Conservation (phyloP, 2,888 invertebrate species). For the Leptinotarsa peninsularis region DNA sequence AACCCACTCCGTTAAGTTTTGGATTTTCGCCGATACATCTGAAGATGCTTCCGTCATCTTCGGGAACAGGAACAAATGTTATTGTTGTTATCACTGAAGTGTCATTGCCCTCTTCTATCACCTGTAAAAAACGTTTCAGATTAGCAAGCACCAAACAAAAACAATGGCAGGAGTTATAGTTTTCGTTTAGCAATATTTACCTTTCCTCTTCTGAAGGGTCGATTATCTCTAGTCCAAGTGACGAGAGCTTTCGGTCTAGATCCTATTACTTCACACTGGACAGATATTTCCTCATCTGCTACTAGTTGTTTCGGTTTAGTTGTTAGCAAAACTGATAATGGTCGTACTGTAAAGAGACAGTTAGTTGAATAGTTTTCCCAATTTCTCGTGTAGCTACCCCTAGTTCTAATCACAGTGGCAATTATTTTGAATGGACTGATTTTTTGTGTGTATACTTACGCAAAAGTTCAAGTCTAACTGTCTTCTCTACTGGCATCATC, state of each 20-base stretch:
- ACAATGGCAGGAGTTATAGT: background rate
- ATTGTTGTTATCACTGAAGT: conserved; percentile 82
- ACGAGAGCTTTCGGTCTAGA: conserved; percentile 88
- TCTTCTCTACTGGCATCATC: conserved; percentile 85
- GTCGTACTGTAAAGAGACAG: conserved; percentile 76
- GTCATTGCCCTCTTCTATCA: conserved; percentile 75
- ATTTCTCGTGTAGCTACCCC: no score
- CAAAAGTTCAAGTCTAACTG: conserved; percentile 85
- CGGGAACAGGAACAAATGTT: conserved; percentile 84
- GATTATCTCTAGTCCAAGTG: conserved; percentile 86
- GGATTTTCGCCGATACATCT: conserved; percentile 90
- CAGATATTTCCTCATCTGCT: conserved; percentile 82
- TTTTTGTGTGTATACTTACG: conserved; percentile 72
- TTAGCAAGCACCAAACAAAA: background rate
- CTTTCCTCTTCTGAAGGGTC: conserved; percentile 81
- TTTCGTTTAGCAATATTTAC: conserved; percentile 64
- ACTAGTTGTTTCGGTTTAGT: conserved; percentile 83
- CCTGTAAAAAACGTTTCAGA: conserved; percentile 64
- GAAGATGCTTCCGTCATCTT: conserved; percentile 85
- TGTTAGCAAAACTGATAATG: conserved; percentile 80
- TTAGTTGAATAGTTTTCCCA: no score
- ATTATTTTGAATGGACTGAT: no score
- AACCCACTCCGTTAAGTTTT: conserved; percentile 77
- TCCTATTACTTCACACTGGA: conserved; percentile 85
- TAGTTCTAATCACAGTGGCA: no score